phyloP scores from a whole-genome alignment of 1,140 invertebrate species.

The Anastatus disparis region DNA sequence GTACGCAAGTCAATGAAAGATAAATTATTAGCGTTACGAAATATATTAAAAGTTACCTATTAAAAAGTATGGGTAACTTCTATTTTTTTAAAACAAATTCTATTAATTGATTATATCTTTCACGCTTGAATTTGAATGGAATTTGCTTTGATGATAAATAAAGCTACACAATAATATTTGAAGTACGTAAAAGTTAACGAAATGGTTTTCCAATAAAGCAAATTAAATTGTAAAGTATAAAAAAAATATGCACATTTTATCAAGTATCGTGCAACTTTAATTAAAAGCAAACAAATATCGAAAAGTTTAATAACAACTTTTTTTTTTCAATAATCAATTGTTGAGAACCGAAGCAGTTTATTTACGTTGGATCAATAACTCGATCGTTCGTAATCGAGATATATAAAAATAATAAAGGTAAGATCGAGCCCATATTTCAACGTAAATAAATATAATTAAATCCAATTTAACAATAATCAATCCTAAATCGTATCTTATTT shows the following conservation, averaged over 20 bases:
- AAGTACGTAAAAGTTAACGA: too few species aligned
- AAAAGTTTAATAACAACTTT: not conserved
- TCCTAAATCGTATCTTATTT: not conserved
- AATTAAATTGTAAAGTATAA: not conserved
- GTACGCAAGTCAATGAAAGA: too few species aligned
- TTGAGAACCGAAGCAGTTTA: not conserved
- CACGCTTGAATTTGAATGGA: too few species aligned
- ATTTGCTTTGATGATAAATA: too few species aligned
- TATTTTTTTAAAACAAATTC: too few species aligned
- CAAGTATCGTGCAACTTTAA: not conserved
- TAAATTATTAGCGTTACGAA: too few species aligned
- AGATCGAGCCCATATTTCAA: not conserved
- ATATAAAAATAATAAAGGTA: too few species aligned
- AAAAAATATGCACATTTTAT: not conserved
- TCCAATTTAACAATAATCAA: not conserved
- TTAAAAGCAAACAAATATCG: not conserved
- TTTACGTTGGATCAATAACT: constrained; percentile 5
- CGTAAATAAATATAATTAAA: not conserved
- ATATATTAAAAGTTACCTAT: too few species aligned
- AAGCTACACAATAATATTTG: too few species aligned
- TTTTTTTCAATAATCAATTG: not conserved
- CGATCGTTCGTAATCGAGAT: not conserved
- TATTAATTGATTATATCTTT: too few species aligned
- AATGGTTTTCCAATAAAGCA: not conserved
- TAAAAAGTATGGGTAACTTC: too few species aligned